phyloP scores from a whole-genome alignment of 2,113 vertebrate genomes.

The Crypturellus undulatus region DNA sequence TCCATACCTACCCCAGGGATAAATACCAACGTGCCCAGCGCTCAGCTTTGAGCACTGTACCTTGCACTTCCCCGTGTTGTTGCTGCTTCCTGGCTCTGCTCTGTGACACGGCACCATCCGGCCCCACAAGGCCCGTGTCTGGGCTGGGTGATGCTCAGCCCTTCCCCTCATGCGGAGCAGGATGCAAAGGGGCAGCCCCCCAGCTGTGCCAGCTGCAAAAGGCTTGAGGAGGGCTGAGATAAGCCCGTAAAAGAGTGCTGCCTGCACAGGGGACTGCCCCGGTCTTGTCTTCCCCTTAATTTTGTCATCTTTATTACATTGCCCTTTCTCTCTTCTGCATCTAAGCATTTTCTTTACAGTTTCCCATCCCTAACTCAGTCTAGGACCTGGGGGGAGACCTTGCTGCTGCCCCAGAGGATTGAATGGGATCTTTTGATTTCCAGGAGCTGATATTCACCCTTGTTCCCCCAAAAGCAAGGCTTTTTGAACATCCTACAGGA shows the following conservation, averaged over 20 bases:
- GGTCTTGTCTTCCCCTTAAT: no score
- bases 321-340: no score
- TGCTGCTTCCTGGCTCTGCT: not conserved
- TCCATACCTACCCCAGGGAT: accelerated
- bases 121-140: not conserved
- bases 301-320: no score
- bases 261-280: no score
- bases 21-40: not conserved
- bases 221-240: no score
- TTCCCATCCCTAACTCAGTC: no score
- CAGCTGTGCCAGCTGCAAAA: no score
- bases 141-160: not conserved
- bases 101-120: no score
- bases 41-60: accelerated
- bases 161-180: no score
- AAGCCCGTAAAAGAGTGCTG: no score
- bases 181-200: no score
- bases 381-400: no score
- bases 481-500: not conserved
- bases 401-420: not conserved
- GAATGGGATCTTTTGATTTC: not conserved
- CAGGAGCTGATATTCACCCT: not conserved
- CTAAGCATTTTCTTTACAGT: not conserved
- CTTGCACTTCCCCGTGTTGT: accelerated
- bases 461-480: not conserved